Evolutionary conservation across 2,888 invertebrate genomes (phyloP), one percentile per base, ranked within the genome.

Genomic region (Amaurobius ferox): DNA sequence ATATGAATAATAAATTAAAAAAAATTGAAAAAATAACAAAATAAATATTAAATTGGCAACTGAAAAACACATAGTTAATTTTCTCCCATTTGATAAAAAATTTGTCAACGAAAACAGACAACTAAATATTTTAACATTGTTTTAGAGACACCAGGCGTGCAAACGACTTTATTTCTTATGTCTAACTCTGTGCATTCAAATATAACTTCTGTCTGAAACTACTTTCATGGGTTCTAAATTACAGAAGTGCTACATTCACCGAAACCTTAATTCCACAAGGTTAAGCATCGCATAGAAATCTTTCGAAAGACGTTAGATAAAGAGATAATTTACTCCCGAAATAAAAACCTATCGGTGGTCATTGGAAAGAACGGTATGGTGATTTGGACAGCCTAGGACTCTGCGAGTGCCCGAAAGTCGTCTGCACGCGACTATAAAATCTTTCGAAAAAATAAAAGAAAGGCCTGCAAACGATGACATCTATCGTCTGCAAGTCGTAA

Each of bases 381-480:
- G 39, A 72, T 73, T 73, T 48, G 66, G 23, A 11, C 7, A 30
- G 32, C 7, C 6, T 6, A 32, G 28, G 32, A 35, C 0, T 30
- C 7, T 32, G 30, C 35, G n/a, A 28, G 23, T 35, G 32, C n/a
- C 35, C n/a, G 66, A 62, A 70, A 64, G 79, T 23, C 64, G 64
- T 79, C 72, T 66, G 48, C 76, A 71, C 55, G 67, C 32, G 72
- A 72, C 77, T 55, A 77, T 85, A 77, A 85, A 85, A 85, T 40
- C 39, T 62, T 66, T 71, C 77, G 66, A 16, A 55, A 85, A 80
- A 77, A 77, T 72, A 72, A 85, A 85, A 72, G 66, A 40, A 39
- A 32, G 0, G 77, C 71, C 64, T 85, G 66, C 83, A 85, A 77
- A 77, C 83, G 77, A 72, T 85, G 83, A 85, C 83, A 85, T 85